These are phyloP conservation scores for Marmota flaviventris DNA, from an alignment of 2,113 vertebrate species.

Conservation along the genomic window DNA sequence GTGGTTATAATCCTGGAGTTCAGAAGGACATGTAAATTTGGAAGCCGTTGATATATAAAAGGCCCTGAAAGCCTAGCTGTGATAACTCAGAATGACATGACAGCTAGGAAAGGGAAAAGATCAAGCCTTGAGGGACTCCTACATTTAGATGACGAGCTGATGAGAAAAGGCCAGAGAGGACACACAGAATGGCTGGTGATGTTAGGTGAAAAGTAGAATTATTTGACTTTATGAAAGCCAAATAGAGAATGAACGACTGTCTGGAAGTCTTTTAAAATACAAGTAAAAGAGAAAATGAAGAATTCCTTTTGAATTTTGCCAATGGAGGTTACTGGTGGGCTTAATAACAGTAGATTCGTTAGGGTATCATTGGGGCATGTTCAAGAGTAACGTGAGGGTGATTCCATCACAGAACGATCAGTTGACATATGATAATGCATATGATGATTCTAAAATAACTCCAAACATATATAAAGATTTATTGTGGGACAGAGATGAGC, in stretches of 20 bases:
- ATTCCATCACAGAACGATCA: neutral
- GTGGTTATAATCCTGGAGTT: neutral
- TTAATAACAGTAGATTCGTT: neutral
- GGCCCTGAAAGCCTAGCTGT: neutral
- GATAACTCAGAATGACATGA: neutral
- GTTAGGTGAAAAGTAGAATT: neutral
- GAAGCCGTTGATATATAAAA: conserved; percentile 9
- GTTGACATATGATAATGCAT: neutral
- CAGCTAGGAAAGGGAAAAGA: neutral
- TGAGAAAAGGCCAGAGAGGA: neutral
- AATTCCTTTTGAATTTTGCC: neutral
- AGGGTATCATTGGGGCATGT: neutral
- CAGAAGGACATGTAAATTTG: neutral
- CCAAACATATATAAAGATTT: neutral
- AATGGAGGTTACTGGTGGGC: neutral
- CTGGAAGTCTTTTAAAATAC: neutral
- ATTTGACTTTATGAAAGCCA: conserved; percentile 18
- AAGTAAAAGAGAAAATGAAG: conserved; percentile 15
- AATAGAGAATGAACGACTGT: neutral
- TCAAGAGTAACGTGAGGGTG: neutral
- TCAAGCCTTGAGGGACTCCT: neutral
- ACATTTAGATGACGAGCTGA: neutral
- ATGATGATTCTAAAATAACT: neutral
- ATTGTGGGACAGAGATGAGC: neutral
- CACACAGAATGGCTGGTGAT: neutral